Conservation (phyloP, 2,113 vertebrate species). For the Trachemys scripta region DNA sequence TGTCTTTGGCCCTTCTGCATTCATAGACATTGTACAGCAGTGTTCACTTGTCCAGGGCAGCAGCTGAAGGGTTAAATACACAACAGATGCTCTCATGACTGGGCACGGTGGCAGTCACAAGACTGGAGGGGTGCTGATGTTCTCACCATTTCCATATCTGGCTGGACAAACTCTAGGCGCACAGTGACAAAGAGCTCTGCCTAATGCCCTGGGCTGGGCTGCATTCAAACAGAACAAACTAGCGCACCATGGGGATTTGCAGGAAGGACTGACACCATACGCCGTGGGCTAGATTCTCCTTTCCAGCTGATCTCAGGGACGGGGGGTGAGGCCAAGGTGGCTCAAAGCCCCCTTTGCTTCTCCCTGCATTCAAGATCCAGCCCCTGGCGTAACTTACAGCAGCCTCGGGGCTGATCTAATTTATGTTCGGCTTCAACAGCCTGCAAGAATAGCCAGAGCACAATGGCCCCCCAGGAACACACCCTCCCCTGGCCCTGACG, state of each 20-base stretch:
- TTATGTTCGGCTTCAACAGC: not conserved
- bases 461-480: not conserved
- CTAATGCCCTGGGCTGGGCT: not conserved
- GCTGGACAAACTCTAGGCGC: not conserved
- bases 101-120: not conserved
- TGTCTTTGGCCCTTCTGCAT: not conserved
- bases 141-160: not conserved
- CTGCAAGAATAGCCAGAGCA: not conserved
- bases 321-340: not conserved
- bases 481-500: not conserved
- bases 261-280: not conserved
- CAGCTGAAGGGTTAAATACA: not conserved
- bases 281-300: not conserved
- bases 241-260: not conserved
- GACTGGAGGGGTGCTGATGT: not conserved
- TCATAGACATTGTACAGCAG: not conserved
- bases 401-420: not conserved
- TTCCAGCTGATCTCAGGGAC: not conserved
- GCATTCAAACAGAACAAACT: not conserved
- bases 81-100: not conserved
- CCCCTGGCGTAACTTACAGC: not conserved
- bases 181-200: not conserved
- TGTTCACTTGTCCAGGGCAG: not conserved
- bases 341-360: not conserved
- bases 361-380: not conserved